Evolutionary conservation across 1,140 invertebrate species (phyloP), one percentile per base, ranked within the genome.

Genomic region (Whitmania pigra): DNA sequence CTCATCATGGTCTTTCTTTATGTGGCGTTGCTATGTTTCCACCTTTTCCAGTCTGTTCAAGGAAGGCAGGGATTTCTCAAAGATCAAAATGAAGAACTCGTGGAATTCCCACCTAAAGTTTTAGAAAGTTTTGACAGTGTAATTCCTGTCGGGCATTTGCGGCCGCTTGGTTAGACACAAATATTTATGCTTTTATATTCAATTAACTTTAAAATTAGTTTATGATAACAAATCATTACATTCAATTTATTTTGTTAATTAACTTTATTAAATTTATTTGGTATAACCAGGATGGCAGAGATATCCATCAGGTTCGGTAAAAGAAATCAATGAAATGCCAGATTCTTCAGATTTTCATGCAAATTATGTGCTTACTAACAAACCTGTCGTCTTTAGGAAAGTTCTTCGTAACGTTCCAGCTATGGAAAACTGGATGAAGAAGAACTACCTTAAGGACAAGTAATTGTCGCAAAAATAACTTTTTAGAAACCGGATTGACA

Each of bases 111-210:
- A 60, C 77, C 78, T 4, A 72, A 74, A 4, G 75, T 79, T 1
- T 72, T 63, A 29, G 70, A 57, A 49, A 68, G 71, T 55, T 55
- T 72, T 9, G 69, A 72, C n/a, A 25, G 71, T 0, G 73, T 73
- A 1, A 76, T 81, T 40, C 80, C 80, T 15, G 74, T 76, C 27
- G 80, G 80, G 5, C 80, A 81, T 73, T 75, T 81, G 0, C 36
- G 78, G 71, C 79, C 79, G 11, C 69, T 80, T 57, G 79, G 79
- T 80, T 75, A 49, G 43, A 74, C 57, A n/a, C 15, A 17, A 53
- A 6, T 67, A 67, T 49, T 49, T 49, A 49, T 49, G 11, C 13
- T 0, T 27, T 15, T 15, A 3, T 55, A 67, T 55, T 25, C 2
- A 4, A 15, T 4, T 27, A n/a, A 40, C 49, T 25, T 70, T 29